These are phyloP conservation scores for Oncorhynchus masou DNA, from an alignment of 2,113 vertebrate genomes.

Conservation along the genomic window DNA sequence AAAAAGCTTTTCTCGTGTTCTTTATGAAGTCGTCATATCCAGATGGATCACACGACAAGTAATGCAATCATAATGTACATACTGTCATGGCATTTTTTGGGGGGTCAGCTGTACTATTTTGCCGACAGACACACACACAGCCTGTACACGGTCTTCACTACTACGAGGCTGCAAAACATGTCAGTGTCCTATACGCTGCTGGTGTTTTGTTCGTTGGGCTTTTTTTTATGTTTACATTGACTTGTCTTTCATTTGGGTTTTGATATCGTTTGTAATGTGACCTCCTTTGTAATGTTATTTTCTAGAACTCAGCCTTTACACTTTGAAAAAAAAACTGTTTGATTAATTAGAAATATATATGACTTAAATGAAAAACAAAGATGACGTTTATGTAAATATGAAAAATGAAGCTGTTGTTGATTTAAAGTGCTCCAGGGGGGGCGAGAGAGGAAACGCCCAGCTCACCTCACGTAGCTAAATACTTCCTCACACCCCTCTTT, in stretches of 20 bases:
- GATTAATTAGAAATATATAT: slow-evolving; percentile 55
- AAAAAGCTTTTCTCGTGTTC: slow-evolving; percentile 85
- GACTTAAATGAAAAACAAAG: slow-evolving; percentile 57
- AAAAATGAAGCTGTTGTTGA: slow-evolving; percentile 43
- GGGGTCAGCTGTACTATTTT: slow-evolving; percentile 83
- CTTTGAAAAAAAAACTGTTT: slow-evolving; percentile 60
- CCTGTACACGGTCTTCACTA: slow-evolving; percentile 81
- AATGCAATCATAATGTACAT: slow-evolving; percentile 86
- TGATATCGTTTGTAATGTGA: slow-evolving; percentile 55
- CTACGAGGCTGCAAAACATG: slow-evolving; percentile 54
- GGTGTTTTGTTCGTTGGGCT: slow-evolving; percentile 3
- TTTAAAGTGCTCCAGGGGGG: slow-evolving; percentile 47
- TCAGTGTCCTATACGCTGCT: slow-evolving; percentile 44
- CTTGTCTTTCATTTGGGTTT: slow-evolving; percentile 1
- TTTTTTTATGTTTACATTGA: slow-evolving; percentile 1
- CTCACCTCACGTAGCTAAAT: slow-evolving; percentile 18
- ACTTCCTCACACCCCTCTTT: slow-evolving; percentile 47
- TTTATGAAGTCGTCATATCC: slow-evolving; percentile 82
- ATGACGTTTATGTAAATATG: slow-evolving; percentile 66
- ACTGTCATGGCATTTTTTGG: slow-evolving; percentile 82
- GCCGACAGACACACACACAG: slow-evolving; percentile 77
- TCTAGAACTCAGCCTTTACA: slow-evolving; percentile 66
- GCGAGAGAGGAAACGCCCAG: slow-evolving; percentile 17
- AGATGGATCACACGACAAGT: slow-evolving; percentile 94
- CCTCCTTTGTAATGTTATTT: slow-evolving; percentile 66